Conservation (phyloP, 1,140 invertebrate species). For the Macrobrachium rosenbergii region DNA sequence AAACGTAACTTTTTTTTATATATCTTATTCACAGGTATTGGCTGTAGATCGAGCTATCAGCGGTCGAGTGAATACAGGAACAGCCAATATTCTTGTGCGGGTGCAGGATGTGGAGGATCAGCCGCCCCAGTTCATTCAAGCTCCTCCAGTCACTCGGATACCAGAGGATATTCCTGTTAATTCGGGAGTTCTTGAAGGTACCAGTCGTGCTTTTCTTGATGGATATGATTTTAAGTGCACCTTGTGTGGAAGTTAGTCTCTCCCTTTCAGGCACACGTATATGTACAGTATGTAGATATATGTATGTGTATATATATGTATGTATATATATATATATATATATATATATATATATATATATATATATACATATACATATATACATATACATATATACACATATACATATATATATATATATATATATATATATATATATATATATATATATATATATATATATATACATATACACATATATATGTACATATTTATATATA, state of each 20-base stretch:
- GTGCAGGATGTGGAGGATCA: slow-evolving; percentile 91
- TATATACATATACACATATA: neutral
- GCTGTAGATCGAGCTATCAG: slow-evolving; percentile 88
- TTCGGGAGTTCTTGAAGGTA: slow-evolving; percentile 85
- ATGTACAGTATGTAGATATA: too few species aligned
- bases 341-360: too few species aligned
- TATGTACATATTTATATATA: slow-evolving; percentile 25
- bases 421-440: too few species aligned
- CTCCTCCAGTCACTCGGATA: slow-evolving; percentile 87
- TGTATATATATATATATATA: too few species aligned
- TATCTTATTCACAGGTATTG: slow-evolving; percentile 76
- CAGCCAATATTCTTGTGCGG: slow-evolving; percentile 88
- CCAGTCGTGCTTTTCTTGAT: neutral
- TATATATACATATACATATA: too few species aligned
- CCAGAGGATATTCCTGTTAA: slow-evolving; percentile 87
- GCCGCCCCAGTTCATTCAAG: slow-evolving; percentile 89
- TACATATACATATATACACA: too few species aligned
- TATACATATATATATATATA: too few species aligned
- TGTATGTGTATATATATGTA: too few species aligned
- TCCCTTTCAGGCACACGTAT: too few species aligned
- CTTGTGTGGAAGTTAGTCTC: too few species aligned
- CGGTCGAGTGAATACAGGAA: slow-evolving; percentile 85
- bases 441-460: too few species aligned
- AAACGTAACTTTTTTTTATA: neutral
- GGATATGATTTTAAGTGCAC: too few species aligned